Conservation (phyloP, 2,888 invertebrate genomes). For the Drosophila merina region DNA sequence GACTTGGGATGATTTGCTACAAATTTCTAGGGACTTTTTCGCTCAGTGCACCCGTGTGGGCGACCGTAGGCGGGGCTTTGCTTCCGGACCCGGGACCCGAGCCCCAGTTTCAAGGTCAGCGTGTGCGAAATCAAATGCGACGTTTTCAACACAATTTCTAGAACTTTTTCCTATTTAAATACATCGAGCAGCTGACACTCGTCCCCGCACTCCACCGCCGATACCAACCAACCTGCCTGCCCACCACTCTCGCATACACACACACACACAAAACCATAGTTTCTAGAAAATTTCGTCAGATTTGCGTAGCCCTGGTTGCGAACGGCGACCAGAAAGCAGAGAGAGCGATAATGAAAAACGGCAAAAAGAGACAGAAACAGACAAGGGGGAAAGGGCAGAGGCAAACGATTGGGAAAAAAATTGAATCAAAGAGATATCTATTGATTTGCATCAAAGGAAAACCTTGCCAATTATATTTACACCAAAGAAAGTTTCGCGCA, state of each 20-base stretch:
- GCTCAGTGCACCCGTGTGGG: not conserved
- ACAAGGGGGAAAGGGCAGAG: slow-evolving; percentile 50
- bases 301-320: slow-evolving; percentile 67
- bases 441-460: slow-evolving; percentile 63
- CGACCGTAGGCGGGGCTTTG: not conserved
- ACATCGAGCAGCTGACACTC: slow-evolving; percentile 64
- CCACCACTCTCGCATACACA: slow-evolving; percentile 31
- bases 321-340: slow-evolving; percentile 58
- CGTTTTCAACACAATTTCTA: slow-evolving; percentile 62
- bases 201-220: slow-evolving; percentile 20
- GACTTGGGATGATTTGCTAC: not conserved
- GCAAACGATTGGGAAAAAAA: slow-evolving; percentile 30
- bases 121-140: slow-evolving; percentile 46
- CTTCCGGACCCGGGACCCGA: slow-evolving; percentile 40
- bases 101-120: slow-evolving; percentile 60
- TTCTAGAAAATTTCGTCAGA: slow-evolving; percentile 72
- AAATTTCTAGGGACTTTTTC: slow-evolving; percentile 2
- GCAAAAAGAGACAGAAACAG: slow-evolving; percentile 28
- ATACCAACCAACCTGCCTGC: slow-evolving; percentile 1
- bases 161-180: slow-evolving; percentile 63
- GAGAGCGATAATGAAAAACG: slow-evolving; percentile 49
- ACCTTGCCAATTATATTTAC: slow-evolving; percentile 8
- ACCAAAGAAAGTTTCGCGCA: slow-evolving; percentile 9
- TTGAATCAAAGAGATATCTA: slow-evolving; percentile 61
- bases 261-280: slow-evolving; percentile 34